These are phyloP conservation scores for Potamarius usumacintae DNA, from an alignment of 2,113 vertebrate genomes.

Conservation along the genomic window DNA sequence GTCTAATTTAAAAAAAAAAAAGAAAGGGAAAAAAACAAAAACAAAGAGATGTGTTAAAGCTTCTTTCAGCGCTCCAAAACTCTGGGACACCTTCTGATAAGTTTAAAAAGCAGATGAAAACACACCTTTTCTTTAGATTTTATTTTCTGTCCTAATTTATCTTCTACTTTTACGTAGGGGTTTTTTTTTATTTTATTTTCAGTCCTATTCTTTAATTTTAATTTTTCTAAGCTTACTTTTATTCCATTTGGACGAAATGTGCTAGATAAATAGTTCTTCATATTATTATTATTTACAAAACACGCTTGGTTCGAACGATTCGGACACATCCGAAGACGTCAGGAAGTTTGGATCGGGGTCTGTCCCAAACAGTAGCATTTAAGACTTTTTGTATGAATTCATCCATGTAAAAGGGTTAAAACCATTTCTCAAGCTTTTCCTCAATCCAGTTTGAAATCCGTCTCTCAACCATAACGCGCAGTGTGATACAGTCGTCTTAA, in stretches of 20 bases:
- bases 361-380: not conserved
- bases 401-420: not conserved
- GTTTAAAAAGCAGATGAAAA: not conserved
- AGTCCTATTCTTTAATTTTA: not conserved
- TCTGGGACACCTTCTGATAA: not conserved
- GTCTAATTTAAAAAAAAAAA: not conserved
- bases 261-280: not conserved
- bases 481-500: not conserved
- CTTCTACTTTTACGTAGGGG: not conserved
- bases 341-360: not conserved
- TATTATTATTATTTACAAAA: not conserved
- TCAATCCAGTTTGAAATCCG: not conserved
- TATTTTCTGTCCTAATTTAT: not conserved
- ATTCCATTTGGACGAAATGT: not conserved
- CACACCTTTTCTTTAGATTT: not conserved
- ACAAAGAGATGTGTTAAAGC: not conserved
- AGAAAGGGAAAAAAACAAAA: not conserved
- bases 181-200: not conserved
- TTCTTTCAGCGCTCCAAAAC: not conserved
- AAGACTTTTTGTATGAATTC: not conserved
- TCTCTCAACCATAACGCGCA: not conserved
- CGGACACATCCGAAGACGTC: not conserved
- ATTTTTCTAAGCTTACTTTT: not conserved
- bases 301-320: not conserved
- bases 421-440: not conserved